Conservation (phyloP, 2,888 invertebrate genomes). For the Eupelmus urozonus region DNA sequence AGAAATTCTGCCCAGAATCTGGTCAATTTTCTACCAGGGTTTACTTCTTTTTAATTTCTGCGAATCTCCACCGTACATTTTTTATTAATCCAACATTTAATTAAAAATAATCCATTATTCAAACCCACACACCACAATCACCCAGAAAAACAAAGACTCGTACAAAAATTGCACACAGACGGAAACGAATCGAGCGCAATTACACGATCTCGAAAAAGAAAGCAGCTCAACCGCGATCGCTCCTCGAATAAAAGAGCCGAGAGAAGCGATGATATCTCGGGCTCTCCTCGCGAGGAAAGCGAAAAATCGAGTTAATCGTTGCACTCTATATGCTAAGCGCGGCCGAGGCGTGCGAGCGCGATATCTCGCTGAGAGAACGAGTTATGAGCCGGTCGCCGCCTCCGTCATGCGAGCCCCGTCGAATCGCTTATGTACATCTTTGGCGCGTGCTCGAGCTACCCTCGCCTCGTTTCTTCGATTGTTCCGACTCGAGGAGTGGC, state of each 20-base stretch:
- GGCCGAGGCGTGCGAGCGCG: slow-evolving; percentile 68
- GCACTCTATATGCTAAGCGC: slow-evolving; percentile 77
- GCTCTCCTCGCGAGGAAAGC: background rate
- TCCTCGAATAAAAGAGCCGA: background rate
- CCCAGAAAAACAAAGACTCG: background rate
- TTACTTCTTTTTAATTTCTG: no score
- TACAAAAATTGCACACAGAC: background rate
- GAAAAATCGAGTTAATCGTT: slow-evolving; percentile 70
- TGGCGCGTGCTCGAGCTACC: background rate
- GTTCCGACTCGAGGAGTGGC: background rate
- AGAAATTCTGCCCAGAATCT: no score
- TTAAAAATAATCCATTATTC: no score
- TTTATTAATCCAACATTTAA: no score
- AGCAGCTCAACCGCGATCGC: background rate
- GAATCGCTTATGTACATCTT: slow-evolving; percentile 66
- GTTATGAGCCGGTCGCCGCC: slow-evolving; percentile 76
- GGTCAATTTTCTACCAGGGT: no score
- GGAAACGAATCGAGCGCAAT: background rate
- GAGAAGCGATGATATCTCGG: background rate
- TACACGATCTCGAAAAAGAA: background rate
- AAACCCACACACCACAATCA: no score
- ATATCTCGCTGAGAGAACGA: slow-evolving; percentile 72
- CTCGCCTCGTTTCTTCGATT: slow-evolving; percentile 2
- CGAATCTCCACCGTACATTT: no score
- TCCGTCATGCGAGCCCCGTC: slow-evolving; percentile 73